These are phyloP conservation scores for Acanthosepion lycidas DNA, from an alignment of 2,888 invertebrate genomes.

Conservation along the genomic window DNA sequence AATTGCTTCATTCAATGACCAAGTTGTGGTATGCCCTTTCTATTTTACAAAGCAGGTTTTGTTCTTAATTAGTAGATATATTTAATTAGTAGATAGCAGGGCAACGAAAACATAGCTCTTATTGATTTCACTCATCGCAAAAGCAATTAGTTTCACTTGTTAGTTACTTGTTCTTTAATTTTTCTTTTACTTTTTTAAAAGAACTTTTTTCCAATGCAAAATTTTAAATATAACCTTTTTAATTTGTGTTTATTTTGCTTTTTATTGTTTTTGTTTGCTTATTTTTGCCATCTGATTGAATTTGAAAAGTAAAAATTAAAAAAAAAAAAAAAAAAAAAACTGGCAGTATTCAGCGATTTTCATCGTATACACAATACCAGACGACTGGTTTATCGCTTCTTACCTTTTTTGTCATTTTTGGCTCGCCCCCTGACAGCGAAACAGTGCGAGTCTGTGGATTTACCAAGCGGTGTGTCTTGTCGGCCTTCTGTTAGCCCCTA, in stretches of 20 bases:
- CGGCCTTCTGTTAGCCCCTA: slow-evolving; percentile 45
- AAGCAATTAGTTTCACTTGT: background rate
- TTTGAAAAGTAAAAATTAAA: slow-evolving; percentile 14
- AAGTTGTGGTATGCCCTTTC: background rate
- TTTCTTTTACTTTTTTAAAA: background rate
- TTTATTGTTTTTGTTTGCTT: slow-evolving; percentile 33
- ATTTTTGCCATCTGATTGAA: slow-evolving; percentile 20
- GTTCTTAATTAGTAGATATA: slow-evolving; percentile 20
- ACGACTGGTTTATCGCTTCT: slow-evolving; percentile 44
- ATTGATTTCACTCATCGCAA: slow-evolving; percentile 2
- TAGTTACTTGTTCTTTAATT: background rate
- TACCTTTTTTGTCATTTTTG: slow-evolving; percentile 41
- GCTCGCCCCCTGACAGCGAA: slow-evolving; percentile 41
- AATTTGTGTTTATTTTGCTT: background rate
- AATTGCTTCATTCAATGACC: background rate
- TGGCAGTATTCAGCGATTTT: slow-evolving; percentile 42
- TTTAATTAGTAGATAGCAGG: slow-evolving; percentile 24
- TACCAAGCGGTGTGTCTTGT: slow-evolving; percentile 45
- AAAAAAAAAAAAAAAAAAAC: background rate
- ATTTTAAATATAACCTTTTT: background rate
- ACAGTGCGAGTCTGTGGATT: slow-evolving; percentile 46
- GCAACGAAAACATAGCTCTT: background rate
- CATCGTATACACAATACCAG: slow-evolving; percentile 39
- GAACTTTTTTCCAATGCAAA: background rate
- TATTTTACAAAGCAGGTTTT: background rate